These are phyloP conservation scores for Poliocrania exsul DNA, from an alignment of 2,797 vertebrate species.

Conservation along the genomic window DNA sequence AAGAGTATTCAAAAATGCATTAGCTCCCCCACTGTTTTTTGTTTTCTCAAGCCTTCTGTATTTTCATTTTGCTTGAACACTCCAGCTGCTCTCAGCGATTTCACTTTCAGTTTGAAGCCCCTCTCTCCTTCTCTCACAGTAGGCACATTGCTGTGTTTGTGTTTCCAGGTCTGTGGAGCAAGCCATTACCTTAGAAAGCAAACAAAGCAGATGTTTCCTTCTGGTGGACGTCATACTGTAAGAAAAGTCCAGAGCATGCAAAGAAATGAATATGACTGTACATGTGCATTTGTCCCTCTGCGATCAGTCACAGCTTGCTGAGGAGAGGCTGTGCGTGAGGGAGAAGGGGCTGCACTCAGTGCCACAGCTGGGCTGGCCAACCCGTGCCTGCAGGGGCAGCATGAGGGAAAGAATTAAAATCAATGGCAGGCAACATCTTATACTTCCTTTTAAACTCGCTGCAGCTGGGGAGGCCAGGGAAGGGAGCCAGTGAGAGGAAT, in stretches of 20 bases:
- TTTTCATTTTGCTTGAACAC: background rate
- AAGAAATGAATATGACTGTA: background rate
- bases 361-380: background rate
- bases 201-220: slow-evolving; percentile 62
- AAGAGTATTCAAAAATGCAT: background rate
- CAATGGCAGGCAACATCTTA: slow-evolving; percentile 31
- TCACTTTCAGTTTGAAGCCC: background rate
- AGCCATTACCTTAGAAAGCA: background rate
- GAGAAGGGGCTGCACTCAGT: background rate
- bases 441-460: background rate
- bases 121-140: background rate
- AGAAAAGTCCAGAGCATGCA: slow-evolving; percentile 3
- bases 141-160: background rate
- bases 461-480: background rate
- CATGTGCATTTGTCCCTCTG: background rate
- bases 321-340: background rate
- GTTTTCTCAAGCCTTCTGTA: background rate
- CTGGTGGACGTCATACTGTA: slow-evolving; percentile 55
- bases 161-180: background rate
- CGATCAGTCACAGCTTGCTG: background rate
- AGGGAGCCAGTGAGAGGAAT: background rate
- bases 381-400: slow-evolving; percentile 36
- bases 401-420: slow-evolving; percentile 42
- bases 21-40: background rate
- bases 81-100: background rate